phyloP scores from a whole-genome alignment of 2,888 invertebrate species.

The Hermodice carunculata region DNA sequence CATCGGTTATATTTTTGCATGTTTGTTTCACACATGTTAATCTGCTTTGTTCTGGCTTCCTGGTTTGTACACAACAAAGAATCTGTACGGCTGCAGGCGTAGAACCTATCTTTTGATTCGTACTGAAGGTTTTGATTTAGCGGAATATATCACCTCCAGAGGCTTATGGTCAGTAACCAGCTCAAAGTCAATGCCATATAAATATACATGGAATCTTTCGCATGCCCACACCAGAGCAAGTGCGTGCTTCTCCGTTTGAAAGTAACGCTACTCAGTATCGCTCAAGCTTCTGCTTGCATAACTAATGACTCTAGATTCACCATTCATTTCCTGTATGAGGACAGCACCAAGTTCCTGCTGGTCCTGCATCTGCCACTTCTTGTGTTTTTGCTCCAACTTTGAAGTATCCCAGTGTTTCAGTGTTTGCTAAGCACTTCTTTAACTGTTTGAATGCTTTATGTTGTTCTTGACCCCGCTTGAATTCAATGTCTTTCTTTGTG shows the following conservation, averaged over 20 bases:
- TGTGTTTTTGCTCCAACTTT: not conserved
- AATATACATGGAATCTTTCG: slow-evolving; percentile 26
- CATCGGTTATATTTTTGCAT: not conserved
- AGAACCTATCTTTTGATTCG: slow-evolving; percentile 47
- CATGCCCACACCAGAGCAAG: slow-evolving; percentile 36
- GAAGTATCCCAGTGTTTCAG: slow-evolving; percentile 3
- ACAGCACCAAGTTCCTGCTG: slow-evolving; percentile 32
- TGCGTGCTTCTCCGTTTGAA: slow-evolving; percentile 40
- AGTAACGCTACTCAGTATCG: slow-evolving; percentile 32
- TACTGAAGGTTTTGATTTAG: slow-evolving; percentile 40
- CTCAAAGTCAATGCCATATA: slow-evolving; percentile 34
- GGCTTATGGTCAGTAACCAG: slow-evolving; percentile 30
- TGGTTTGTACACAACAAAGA: slow-evolving; percentile 33
- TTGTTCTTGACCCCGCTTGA: not conserved
- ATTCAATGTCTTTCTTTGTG: not conserved
- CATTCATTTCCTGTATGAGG: slow-evolving; percentile 31
- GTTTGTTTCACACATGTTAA: too few species aligned
- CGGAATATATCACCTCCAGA: slow-evolving; percentile 26
- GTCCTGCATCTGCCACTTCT: slow-evolving; percentile 30
- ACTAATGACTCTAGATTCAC: slow-evolving; percentile 23
- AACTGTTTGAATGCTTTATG: slow-evolving; percentile 3
- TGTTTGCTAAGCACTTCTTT: not conserved
- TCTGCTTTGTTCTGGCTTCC: slow-evolving; percentile 37
- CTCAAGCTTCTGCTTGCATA: slow-evolving; percentile 31
- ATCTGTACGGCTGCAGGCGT: slow-evolving; percentile 37